Conservation (phyloP, 1,140 invertebrate species). For the Coelopa frigida region DNA sequence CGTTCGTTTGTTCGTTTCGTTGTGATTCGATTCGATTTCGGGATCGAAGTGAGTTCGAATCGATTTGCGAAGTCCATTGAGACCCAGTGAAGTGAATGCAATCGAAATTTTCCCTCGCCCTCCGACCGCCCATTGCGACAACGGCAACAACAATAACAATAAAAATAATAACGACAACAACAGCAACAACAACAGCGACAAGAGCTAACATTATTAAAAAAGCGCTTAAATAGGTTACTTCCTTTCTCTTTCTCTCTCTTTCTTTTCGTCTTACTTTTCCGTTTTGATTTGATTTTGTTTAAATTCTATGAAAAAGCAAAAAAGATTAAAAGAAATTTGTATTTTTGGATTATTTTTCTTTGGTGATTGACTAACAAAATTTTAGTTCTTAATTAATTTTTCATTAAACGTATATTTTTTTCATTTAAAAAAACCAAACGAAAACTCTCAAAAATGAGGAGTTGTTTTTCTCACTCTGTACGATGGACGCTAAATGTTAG, state of each 20-base stretch:
- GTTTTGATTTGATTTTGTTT: constrained; percentile 4
- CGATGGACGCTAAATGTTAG: constrained; percentile 43
- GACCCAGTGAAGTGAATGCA: too few species aligned
- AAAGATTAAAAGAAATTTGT: constrained; percentile 8
- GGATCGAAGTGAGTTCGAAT: too few species aligned
- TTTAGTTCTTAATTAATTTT: constrained; percentile 1
- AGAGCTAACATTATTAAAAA: constrained; percentile 12
- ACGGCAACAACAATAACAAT: too few species aligned
- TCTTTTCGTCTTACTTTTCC: background rate
- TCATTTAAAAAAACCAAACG: background rate
- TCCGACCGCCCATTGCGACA: too few species aligned
- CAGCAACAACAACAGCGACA: constrained; percentile 4
- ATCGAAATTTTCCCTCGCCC: too few species aligned
- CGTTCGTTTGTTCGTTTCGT: too few species aligned
- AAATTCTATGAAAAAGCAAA: constrained; percentile 7
- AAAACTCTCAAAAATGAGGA: background rate
- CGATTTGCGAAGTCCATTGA: too few species aligned
- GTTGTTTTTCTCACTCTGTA: too few species aligned
- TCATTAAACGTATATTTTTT: background rate
- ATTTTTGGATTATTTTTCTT: background rate
- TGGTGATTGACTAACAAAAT: background rate
- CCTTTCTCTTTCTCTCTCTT: background rate
- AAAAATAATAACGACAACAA: background rate
- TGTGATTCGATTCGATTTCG: too few species aligned
- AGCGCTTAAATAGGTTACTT: too few species aligned